Base-by-base conservation (phyloP, 2,888 invertebrate species). In the Rhagonycha lutea region DNA sequence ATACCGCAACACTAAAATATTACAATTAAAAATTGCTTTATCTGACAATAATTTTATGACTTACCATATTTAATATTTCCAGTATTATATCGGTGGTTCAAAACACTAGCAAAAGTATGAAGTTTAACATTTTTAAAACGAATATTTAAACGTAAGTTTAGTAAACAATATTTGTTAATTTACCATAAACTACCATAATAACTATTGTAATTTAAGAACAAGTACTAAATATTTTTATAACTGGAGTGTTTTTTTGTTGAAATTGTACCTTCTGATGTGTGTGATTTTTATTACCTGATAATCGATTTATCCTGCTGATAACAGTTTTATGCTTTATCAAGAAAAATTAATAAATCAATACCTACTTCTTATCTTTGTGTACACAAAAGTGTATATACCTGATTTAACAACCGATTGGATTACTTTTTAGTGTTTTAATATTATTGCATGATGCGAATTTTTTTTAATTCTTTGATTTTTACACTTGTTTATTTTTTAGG, bases 401-500 rank as follows among this genome's bases (percentile, higher is more conserved):
- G n/a, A 67, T 62, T 68, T 60, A 26, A 47, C 69, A 14, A 7
- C 29, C 14, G 61, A 70, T 69, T 67, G 70, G 61, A 5, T 32
- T 63, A n/a, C 8, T 4, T 71, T 69, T 12, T n/a, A 65, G 47
- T 47, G 23, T 18, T 47, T 32, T 67, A 61, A 23, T 10, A 61
- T 72, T 67, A 69, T n/a, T 73, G 69, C 29, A 62, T 61, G 26
- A 62, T 61, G 26, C 61, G 7, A 61, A 32, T 47, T 32, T 74
- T 73, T 69, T 69, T 69, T 12, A 14, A 18, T 24, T 23, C 3
- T 11, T 60, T n/a, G 11, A 65, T 70, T 65, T 68, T 29, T 23
- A 65, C 4, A 26, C n/a, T 9, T 26, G 10, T 23, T 65, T 26
- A 24, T 65, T 65, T 83, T 85, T 4, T 85, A 89, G 89, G 81